A percentile compares a stretch with the other conserved stretches of the same genome.
These are phyloP conservation scores for Trichechus manatus DNA, from an alignment of 2,113 vertebrate genomes.

Conservation along the genomic window DNA sequence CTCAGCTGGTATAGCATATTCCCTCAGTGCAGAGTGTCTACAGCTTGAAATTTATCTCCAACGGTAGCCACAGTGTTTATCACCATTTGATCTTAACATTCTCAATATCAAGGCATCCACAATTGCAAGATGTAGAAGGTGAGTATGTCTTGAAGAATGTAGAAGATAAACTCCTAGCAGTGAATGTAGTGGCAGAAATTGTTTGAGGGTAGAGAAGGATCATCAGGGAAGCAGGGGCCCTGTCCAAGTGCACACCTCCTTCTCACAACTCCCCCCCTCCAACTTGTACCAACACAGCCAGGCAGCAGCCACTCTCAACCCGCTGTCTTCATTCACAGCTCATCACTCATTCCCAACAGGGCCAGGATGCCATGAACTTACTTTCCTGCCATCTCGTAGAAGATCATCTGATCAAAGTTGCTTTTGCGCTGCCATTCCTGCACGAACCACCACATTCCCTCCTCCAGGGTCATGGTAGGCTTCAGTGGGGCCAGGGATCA, in stretches of 20 bases:
- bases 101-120: background rate
- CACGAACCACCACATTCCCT: conserved; percentile 61
- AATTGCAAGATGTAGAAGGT: background rate
- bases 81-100: background rate
- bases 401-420: conserved; percentile 82
- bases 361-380: conserved; percentile 59
- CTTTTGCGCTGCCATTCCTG: conserved; percentile 79
- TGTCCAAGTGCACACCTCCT: background rate
- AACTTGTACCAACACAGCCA: background rate
- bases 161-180: background rate
- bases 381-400: conserved; percentile 82
- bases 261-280: too few species aligned
- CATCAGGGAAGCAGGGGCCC: background rate
- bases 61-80: background rate
- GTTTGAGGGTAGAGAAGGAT: background rate
- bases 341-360: background rate
- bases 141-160: background rate
- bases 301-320: background rate
- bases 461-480: conserved; percentile 61
- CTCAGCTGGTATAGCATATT: background rate
- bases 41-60: background rate
- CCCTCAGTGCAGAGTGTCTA: background rate
- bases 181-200: background rate
- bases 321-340: background rate
- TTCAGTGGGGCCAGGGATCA: conserved; percentile 59